Evolutionary conservation across 2,797 vertebrate species (phyloP).

Genomic region (Enteromius argenteus): DNA sequence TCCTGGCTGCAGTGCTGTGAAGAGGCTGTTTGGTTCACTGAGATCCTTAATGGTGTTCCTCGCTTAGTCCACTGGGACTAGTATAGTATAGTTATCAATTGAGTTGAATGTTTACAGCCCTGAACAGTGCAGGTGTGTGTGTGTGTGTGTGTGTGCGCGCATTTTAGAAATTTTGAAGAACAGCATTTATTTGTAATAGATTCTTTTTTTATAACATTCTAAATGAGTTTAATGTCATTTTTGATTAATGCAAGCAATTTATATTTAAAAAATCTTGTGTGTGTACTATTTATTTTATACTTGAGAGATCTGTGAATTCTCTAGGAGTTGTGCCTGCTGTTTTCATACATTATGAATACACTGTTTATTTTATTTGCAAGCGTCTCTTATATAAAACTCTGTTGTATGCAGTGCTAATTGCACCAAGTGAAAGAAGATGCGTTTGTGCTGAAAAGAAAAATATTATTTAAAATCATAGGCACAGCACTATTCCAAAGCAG

Average conservation of each 20-base stretch:
- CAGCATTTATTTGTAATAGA: neutral
- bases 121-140: neutral
- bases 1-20: neutral
- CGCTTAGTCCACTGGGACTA: neutral
- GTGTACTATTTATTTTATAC: neutral
- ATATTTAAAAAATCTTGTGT: neutral
- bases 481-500: neutral
- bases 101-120: neutral
- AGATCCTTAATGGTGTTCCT: conserved; percentile 15
- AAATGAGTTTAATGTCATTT: neutral
- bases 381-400: neutral
- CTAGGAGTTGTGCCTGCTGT: neutral
- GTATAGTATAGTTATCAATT: conserved; percentile 4
- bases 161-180: neutral
- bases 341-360: neutral
- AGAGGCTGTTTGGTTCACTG: conserved; percentile 1
- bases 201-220: neutral
- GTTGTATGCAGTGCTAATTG: neutral
- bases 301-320: neutral
- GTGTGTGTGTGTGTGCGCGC: neutral
- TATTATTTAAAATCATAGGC: neutral
- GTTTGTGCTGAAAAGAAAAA: neutral
- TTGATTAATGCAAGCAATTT: neutral
- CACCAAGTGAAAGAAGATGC: neutral
- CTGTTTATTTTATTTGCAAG: neutral